These are phyloP conservation scores for Lerema accius DNA, from an alignment of 1,140 invertebrate species.

Conservation along the genomic window DNA sequence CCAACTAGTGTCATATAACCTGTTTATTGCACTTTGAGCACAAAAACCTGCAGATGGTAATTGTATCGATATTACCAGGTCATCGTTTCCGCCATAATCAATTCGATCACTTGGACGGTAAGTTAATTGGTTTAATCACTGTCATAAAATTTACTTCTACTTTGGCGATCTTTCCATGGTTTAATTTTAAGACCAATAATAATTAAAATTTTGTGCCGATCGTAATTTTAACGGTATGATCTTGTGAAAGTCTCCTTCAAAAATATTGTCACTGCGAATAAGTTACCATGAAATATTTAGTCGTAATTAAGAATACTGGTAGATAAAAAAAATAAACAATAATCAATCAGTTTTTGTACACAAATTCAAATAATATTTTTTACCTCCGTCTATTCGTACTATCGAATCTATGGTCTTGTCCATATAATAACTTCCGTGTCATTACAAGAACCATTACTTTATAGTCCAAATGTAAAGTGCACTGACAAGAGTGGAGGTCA, in stretches of 20 bases:
- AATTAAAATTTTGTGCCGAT: conserved; percentile 10
- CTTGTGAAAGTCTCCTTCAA: conserved; percentile 4
- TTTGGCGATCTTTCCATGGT: too few relatives aligned
- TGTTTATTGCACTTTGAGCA: conserved; percentile 34
- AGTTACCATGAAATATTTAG: too few relatives aligned
- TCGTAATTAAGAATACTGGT: too few relatives aligned
- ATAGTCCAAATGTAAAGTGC: conserved; percentile 13
- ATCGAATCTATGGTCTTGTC: neutral
- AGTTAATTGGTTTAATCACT: conserved; percentile 15
- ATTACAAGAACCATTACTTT: neutral
- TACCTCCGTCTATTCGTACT: too few relatives aligned
- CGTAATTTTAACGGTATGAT: conserved; percentile 3
- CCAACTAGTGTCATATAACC: conserved; percentile 42
- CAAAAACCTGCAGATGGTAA: conserved; percentile 5
- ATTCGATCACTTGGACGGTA: neutral
- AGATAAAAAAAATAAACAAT: too few relatives aligned
- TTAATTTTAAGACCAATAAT: conserved; percentile 13
- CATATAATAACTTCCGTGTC: conserved; percentile 27
- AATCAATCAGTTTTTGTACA: too few relatives aligned
- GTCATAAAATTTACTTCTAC: too few relatives aligned
- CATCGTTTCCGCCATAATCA: conserved; percentile 2
- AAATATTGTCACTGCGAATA: too few relatives aligned
- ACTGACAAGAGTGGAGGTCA: conserved; percentile 28
- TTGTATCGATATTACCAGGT: conserved; percentile 1
- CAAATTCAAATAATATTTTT: too few relatives aligned